Base-by-base conservation (phyloP, 2,797 vertebrate species). In the Propithecus deckenii region DNA sequence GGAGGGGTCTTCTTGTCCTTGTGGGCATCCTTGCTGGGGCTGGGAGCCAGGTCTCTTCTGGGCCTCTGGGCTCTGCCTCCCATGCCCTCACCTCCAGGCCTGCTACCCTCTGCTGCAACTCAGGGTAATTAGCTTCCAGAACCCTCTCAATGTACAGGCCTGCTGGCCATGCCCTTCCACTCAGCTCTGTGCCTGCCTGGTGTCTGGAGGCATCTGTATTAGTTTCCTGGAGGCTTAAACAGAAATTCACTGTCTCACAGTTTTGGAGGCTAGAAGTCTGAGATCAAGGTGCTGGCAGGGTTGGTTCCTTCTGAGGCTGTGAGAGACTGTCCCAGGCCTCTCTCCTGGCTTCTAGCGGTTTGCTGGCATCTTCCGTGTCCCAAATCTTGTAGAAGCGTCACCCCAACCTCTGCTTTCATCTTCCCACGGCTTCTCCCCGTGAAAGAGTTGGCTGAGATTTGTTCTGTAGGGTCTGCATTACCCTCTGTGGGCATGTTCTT, bases 321-420 rank as follows among this genome's bases (percentile, higher is more conserved):
- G 57, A 59, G 57, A 59, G n/a, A 14, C 1, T 57, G 67, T 6
- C 32, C 32, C 12, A 2, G 18, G 46, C 18, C 23, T 32, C 32
- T 85, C 22, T 43, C 41, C 75, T 38, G 9, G 38, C n/a, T 57
- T 55, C 83, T 32, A 25, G 43, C 3, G 50, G n/a, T 81, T 59
- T 32, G 48, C 35, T 8, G 28, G 23, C 50, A 30, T 32, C 92
- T 32, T 38, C 3, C 14, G 28, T 46, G 25, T 75, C 10, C 32
- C 67, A 23, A 28, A 76, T 28, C 72, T n/a, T n/a, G 25, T 30
- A 0, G 4, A 0, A 2, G 9, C 23, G 0, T 46, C n/a, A 8
- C 23, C 12, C 28, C 10, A 0, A 23, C 10, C 20, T 35, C 10
- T 48, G 32, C 30, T 84, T 15, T 22, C 74, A 9, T 17, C 35